Evolutionary conservation across 2,113 vertebrate genomes (phyloP).

Genomic region (Euleptes europaea): DNA sequence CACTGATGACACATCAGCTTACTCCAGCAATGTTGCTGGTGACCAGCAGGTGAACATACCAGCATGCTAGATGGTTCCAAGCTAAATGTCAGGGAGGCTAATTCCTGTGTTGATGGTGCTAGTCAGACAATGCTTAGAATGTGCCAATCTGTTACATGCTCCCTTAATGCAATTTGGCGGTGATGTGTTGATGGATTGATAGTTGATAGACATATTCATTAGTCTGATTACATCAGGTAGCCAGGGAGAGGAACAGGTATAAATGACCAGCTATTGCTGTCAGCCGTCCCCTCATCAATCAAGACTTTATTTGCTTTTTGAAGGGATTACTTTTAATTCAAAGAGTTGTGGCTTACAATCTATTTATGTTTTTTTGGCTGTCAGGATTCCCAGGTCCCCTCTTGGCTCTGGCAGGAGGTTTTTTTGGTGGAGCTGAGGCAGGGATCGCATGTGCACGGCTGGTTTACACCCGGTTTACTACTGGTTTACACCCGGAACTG

Average conservation of each 20-base stretch:
- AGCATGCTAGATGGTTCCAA: neutral
- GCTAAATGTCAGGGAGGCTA: neutral
- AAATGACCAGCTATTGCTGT: constrained; percentile 4
- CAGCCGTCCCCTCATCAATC: fast-evolving
- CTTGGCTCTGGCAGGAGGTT: no score
- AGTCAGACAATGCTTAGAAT: neutral
- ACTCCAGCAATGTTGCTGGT: neutral
- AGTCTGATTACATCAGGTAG: constrained; percentile 7
- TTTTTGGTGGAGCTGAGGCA: no score
- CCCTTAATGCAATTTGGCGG: neutral
- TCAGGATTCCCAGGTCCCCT: no score
- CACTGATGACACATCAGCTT: neutral
- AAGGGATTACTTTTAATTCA: constrained; percentile 32
- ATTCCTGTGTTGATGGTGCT: neutral
- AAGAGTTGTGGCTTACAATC: fast-evolving
- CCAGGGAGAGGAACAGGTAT: neutral
- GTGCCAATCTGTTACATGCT: neutral
- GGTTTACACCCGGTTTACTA: no score
- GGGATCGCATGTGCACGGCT: no score
- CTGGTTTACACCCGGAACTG: no score
- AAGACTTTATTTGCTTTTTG: constrained; percentile 10
- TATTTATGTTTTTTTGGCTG: neutral
- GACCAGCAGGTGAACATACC: neutral
- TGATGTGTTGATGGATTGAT: neutral
- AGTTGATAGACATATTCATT: constrained; percentile 10